Base-by-base conservation (phyloP, 2,113 vertebrate species). In the Mesembrinibis cayennensis region DNA sequence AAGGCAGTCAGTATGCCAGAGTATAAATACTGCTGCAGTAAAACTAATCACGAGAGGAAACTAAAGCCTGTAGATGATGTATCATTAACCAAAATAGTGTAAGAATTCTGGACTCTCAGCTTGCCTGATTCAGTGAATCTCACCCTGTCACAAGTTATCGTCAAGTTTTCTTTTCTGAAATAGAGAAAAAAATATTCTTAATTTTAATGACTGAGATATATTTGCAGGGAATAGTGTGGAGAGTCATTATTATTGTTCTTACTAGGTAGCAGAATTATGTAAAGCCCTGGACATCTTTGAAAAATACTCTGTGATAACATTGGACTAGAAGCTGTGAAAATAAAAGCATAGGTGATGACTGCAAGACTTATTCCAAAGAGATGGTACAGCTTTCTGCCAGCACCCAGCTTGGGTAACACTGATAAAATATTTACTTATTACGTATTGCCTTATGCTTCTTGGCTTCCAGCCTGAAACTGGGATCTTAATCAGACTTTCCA, bases 21-120 rank as follows among this genome's bases (percentile, higher is more conserved):
- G 49, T 91, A 87, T 92, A 97, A 97, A 89, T 93, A 96, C 85
- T 86, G 49, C 70, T 90, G 49, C 70, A 76, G 42, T 93, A 95
- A 96, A 96, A 92, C 40, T 82, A 93, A 96, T 62, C 95, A 93
- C 90, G 85, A 71, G 90, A 91, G 95, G 61, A 91, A 96, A 94
- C 82, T 91, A 84, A 83, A 96, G 49, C 40, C 62, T 70, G 79
- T 40, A 91, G 82, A 91, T 85, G 79, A 87, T 77, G 58, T 90
- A 80, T 70, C 36, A 17, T 94, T 93, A 96, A 96, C 52, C 50
- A 94, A 96, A 91, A 95, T 59, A 77, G 30, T 45, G 40, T 63
- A 70, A 89, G 49, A 91, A 72, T 69, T 67, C 49, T 65, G 62
- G 65, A 86, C 34, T 91, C 19, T 81, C 56, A 40, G 16, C 36